A percentile compares a stretch with the other conserved stretches of the same genome.
Conservation (phyloP, 2,797 vertebrate species). For the Loriculus beryllinus region DNA sequence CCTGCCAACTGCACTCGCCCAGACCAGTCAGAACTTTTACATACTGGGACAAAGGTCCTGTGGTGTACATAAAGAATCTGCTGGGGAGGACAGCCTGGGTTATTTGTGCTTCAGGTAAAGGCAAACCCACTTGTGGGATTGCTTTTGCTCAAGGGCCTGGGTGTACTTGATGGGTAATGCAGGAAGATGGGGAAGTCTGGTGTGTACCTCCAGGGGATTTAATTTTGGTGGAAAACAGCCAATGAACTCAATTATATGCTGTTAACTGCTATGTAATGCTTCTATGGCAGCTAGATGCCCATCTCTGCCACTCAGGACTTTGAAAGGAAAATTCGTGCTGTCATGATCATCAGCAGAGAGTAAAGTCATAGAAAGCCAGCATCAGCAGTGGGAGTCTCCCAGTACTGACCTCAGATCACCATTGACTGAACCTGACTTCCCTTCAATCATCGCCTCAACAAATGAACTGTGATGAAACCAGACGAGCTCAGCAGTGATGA, state of each 20-base stretch:
- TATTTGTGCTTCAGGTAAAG: neutral
- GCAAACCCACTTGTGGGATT: neutral
- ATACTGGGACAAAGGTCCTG: neutral
- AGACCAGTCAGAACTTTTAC: neutral
- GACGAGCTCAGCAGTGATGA: neutral
- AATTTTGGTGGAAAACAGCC: neutral
- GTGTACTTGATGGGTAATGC: neutral
- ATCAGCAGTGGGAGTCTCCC: neutral
- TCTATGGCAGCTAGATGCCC: neutral
- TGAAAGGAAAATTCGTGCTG: neutral
- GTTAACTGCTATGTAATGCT: neutral
- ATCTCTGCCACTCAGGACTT: neutral
- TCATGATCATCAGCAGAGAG: neutral
- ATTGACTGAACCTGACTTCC: neutral
- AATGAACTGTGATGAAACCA: neutral
- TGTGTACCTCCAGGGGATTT: neutral
- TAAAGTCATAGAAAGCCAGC: neutral
- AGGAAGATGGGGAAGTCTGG: neutral
- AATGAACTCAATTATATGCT: neutral
- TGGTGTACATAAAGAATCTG: neutral
- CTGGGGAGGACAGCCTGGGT: neutral
- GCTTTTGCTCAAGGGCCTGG: too few species aligned
- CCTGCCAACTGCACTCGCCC: neutral
- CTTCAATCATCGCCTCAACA: neutral
- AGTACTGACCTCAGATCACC: neutral